Percentiles rank a stretch among this genome's conserved stretches.
These are phyloP conservation scores for Chloroceryle amazona DNA, from an alignment of 2,797 vertebrate genomes.

Conservation along the genomic window DNA sequence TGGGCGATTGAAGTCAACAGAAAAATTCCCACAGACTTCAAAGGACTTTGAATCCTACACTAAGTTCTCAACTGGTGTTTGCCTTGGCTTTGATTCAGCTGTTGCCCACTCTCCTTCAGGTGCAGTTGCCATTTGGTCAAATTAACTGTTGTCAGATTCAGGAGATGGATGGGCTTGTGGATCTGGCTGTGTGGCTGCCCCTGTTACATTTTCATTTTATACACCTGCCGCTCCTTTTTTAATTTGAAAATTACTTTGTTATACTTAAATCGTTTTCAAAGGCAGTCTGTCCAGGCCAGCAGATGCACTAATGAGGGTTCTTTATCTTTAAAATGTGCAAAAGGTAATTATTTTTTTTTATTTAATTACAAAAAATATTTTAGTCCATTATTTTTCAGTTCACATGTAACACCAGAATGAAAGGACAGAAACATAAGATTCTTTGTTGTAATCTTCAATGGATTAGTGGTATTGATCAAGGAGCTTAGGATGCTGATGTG, in stretches of 20 bases:
- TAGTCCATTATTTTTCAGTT: background rate
- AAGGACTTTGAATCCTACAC: background rate
- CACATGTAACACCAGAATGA: conserved; percentile 5
- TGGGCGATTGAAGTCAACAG: background rate
- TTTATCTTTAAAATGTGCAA: background rate
- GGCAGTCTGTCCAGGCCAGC: background rate
- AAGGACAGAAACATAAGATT: conserved; percentile 42
- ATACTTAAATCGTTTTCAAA: conserved; percentile 30
- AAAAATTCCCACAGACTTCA: background rate
- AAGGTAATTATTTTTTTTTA: background rate
- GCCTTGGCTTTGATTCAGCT: background rate
- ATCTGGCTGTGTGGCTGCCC: background rate
- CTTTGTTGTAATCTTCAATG: conserved; percentile 63
- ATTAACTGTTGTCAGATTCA: background rate
- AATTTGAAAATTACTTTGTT: conserved; percentile 36
- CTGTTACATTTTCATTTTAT: background rate
- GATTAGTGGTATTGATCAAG: conserved; percentile 68
- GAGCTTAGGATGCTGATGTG: conserved; percentile 52
- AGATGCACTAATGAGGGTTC: conserved; percentile 12
- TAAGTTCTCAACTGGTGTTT: background rate
- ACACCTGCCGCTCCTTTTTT: background rate
- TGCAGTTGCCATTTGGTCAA: background rate
- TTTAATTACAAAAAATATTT: conserved; percentile 46
- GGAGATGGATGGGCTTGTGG: background rate
- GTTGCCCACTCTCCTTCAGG: background rate